phyloP scores from a whole-genome alignment of 2,113 vertebrate species.

The Motacilla tschutschensis region DNA sequence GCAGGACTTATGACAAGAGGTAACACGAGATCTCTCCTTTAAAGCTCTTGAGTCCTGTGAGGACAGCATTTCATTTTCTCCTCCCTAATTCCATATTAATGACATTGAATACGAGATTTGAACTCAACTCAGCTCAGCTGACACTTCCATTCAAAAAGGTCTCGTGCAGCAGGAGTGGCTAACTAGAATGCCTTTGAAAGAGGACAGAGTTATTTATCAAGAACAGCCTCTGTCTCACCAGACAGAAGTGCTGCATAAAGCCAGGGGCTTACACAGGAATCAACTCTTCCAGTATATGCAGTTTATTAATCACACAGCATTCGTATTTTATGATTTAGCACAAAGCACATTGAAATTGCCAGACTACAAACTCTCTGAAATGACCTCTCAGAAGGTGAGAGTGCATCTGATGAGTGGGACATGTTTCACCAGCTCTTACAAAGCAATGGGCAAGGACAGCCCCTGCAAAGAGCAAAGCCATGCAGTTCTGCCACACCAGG shows the following conservation, averaged over 20 bases:
- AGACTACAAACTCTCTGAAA: background rate
- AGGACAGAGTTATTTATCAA: slow-evolving; percentile 5
- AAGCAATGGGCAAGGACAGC: background rate
- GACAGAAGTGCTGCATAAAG: background rate
- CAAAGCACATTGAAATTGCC: background rate
- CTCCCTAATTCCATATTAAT: background rate
- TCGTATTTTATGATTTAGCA: background rate
- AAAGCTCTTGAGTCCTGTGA: background rate
- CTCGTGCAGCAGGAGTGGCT: background rate
- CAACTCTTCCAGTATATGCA: background rate
- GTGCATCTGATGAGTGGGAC: background rate
- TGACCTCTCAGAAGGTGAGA: background rate
- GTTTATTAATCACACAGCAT: background rate
- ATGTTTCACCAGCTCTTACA: background rate
- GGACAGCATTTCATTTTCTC: background rate
- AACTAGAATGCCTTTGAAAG: background rate
- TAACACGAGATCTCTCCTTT: background rate
- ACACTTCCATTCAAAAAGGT: slow-evolving; percentile 3
- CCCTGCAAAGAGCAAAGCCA: background rate
- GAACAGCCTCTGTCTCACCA: background rate
- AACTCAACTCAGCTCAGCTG: background rate
- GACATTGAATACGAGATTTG: background rate
- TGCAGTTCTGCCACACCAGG: background rate
- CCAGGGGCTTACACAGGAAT: background rate
- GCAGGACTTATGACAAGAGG: background rate